Percentiles rank a stretch among this genome's conserved stretches.
These are phyloP conservation scores for Shargacucullia verbasci DNA, from an alignment of 2,888 invertebrate genomes.

Conservation along the genomic window DNA sequence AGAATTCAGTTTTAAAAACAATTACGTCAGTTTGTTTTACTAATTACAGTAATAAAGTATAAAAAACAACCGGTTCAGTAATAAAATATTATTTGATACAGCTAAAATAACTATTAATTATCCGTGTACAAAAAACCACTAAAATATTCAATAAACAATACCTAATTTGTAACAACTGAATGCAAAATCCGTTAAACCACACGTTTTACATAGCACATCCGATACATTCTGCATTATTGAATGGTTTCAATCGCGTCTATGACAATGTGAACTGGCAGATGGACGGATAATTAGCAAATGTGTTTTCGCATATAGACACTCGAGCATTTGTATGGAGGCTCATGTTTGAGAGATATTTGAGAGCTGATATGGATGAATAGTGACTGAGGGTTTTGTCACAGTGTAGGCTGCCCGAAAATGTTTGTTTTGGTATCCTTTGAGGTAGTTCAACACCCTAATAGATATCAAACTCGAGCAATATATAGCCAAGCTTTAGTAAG, in stretches of 20 bases:
- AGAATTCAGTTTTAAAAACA: too few species aligned
- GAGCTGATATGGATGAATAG: slow-evolving; percentile 5
- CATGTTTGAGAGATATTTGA: slow-evolving; percentile 28
- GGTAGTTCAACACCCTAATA: too few species aligned
- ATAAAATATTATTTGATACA: too few species aligned
- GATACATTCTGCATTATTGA: slow-evolving; percentile 58
- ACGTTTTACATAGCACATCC: slow-evolving; percentile 49
- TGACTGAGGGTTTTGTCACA: too few species aligned
- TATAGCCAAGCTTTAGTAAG: too few species aligned
- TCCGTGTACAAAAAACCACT: neutral
- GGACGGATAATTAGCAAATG: slow-evolving; percentile 70
- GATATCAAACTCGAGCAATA: too few species aligned
- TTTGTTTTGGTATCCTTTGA: too few species aligned
- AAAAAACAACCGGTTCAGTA: too few species aligned
- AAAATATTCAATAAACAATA: slow-evolving; percentile 32
- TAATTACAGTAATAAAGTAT: too few species aligned
- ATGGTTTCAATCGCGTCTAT: slow-evolving; percentile 52
- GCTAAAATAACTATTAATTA: too few species aligned
- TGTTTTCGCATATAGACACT: slow-evolving; percentile 50
- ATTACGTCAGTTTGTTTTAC: too few species aligned
- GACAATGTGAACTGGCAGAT: slow-evolving; percentile 52
- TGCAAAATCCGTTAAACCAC: slow-evolving; percentile 40
- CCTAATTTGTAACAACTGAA: slow-evolving; percentile 23
- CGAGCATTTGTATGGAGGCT: neutral
- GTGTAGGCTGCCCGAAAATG: too few species aligned